Evolutionary conservation across 2,113 vertebrate species (phyloP), one percentile per base, ranked within the genome.

Genomic region (Synodontis membranacea): DNA sequence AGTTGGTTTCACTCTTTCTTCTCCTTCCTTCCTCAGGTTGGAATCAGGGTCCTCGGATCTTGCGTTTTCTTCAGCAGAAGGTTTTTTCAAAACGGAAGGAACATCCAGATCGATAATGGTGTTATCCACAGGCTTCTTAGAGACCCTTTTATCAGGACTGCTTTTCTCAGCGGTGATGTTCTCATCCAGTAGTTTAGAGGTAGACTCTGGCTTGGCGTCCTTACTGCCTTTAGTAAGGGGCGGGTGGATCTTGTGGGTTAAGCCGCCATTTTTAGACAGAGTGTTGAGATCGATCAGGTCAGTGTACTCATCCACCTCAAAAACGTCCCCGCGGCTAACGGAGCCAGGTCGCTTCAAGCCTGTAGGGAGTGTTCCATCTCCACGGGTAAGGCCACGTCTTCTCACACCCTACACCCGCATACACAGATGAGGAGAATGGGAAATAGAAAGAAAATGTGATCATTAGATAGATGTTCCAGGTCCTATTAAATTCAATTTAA

Each of bases 101-200:
- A 44, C 3, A 0, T 93, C 93, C 80, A 92, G 91, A 86, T 92
- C 91, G 54, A 93, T 91, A 42, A 96, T n/a, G n/a, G 86, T 83
- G 86, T 92, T 90, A 82, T 87, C 74, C 0, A 83, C 68, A 0
- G 94, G 94, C 88, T 96, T 96, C 84, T 91, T 5, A 0, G 93
- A 89, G 72, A 92, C 92, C 0, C 78, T 74, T 5, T 88, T 80
- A 1, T 84, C 83, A 0, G 87, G 85, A 4, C 87, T 58, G 68
- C 89, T 91, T 88, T 97, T 97, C 58, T 95, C 93, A 0, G 80
- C 94, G 72, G 96, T 97, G 85, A 95, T 37, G 2, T 97, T 97
- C 84, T 97, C 96, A 44, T 96, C 92, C 3, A 56, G 8, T 25
- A 68, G 80, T 66, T 95, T 92, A 0, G 93, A 93, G 54, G 87